These are phyloP conservation scores for Ceraclea dissimilis DNA, from an alignment of 2,888 invertebrate species.

Conservation along the genomic window DNA sequence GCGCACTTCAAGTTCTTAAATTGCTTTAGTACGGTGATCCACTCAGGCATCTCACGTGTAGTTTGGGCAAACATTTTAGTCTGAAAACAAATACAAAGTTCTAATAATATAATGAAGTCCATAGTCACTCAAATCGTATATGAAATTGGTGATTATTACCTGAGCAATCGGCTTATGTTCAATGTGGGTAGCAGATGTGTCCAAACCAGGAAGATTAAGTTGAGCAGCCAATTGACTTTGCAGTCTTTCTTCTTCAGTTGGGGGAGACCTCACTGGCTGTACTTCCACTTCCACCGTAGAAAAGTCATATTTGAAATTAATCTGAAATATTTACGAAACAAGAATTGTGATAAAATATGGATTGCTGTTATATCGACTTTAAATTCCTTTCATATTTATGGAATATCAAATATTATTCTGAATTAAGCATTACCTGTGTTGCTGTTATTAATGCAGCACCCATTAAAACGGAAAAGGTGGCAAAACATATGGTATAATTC, in stretches of 20 bases:
- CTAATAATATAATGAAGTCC: no score
- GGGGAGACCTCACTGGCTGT: constrained; percentile 35
- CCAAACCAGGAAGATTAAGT: constrained; percentile 70
- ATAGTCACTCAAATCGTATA: no score
- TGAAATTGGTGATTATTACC: no score
- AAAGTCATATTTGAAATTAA: constrained; percentile 59
- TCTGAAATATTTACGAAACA: constrained; percentile 31
- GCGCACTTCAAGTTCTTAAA: constrained; percentile 86
- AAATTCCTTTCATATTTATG: no score
- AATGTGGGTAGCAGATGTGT: constrained; percentile 51
- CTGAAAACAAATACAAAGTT: constrained; percentile 34
- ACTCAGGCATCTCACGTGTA: constrained; percentile 84
- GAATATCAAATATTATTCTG: no score
- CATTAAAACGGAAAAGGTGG: constrained; percentile 95
- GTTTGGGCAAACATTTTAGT: constrained; percentile 91
- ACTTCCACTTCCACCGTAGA: constrained; percentile 25
- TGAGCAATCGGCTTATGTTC: constrained; percentile 28
- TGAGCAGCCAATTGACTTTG: constrained; percentile 80
- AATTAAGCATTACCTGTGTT: constrained; percentile 57
- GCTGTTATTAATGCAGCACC: constrained; percentile 88
- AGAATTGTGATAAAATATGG: background rate
- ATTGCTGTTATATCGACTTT: no score
- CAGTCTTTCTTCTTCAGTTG: constrained; percentile 66
- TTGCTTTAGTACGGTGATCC: constrained; percentile 85
- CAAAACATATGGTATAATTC: constrained; percentile 98